These are phyloP conservation scores for Physella acuta DNA, from an alignment of 1,140 invertebrate genomes.

Conservation along the genomic window DNA sequence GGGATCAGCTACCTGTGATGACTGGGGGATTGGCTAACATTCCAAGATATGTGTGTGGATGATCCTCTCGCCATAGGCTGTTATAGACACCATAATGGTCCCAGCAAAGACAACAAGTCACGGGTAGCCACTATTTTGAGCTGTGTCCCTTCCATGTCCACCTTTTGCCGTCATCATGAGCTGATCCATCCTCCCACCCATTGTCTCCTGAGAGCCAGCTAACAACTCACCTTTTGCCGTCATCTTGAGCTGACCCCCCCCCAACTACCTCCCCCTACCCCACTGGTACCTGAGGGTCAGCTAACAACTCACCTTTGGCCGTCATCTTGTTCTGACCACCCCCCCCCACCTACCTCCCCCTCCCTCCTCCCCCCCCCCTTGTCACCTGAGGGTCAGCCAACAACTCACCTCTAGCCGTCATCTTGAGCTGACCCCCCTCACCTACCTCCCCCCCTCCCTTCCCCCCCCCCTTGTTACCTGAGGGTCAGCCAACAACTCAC, in stretches of 20 bases:
- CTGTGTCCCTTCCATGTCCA: no score
- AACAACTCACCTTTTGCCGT: conserved; percentile 39
- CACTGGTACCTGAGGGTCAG: no score
- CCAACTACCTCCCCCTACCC: no score
- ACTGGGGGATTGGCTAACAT: no score
- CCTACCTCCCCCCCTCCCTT: no score
- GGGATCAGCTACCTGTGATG: conserved; percentile 13
- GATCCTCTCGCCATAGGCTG: no score
- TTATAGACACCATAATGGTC: no score
- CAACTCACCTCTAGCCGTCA: conserved; percentile 41
- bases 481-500: conserved; percentile 32
- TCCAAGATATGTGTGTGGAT: no score
- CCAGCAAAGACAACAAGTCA: conserved; percentile 25
- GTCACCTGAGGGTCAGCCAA: no score
- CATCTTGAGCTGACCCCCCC: conserved; percentile 44
- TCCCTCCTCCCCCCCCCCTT: no score
- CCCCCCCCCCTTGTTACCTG: background rate
- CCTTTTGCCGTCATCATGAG: conserved; percentile 40
- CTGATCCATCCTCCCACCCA: conserved; percentile 16
- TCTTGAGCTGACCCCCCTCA: conserved; percentile 45
- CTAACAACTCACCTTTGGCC: conserved; percentile 37
- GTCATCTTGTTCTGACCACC: conserved; percentile 44
- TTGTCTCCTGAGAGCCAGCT: no score
- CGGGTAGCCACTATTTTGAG: conserved; percentile 40
- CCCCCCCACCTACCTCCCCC: no score